These are phyloP conservation scores for Tenthredo livida DNA, from an alignment of 2,888 invertebrate genomes.

Conservation along the genomic window DNA sequence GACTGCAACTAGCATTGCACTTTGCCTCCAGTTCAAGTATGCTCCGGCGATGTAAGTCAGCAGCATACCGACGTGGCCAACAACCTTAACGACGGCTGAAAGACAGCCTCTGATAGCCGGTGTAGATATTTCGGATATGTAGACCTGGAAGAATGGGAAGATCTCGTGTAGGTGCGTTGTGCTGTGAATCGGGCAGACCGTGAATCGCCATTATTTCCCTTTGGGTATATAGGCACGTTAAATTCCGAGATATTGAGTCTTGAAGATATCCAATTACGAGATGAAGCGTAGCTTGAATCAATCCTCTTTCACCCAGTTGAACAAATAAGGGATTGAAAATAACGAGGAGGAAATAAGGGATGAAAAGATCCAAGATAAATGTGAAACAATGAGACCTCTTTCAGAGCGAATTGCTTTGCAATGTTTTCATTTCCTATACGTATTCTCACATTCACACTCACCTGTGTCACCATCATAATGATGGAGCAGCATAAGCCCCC, in stretches of 20 bases:
- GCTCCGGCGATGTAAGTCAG: slow-evolving; percentile 92
- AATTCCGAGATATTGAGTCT: not conserved
- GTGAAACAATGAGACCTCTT: not conserved
- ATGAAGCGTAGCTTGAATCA: not conserved
- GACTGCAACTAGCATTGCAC: slow-evolving; percentile 89
- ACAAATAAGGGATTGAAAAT: slow-evolving; percentile 23
- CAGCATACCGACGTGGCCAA: slow-evolving; percentile 91
- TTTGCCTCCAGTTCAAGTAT: slow-evolving; percentile 90
- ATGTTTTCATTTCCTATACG: not conserved
- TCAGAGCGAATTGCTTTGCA: not conserved
- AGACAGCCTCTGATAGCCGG: slow-evolving; percentile 92
- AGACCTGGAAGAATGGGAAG: slow-evolving; percentile 82
- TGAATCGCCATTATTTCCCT: not conserved
- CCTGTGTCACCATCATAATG: slow-evolving; percentile 88
- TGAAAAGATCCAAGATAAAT: slow-evolving; percentile 15
- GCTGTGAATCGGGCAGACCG: no score
- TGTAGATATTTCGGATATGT: slow-evolving; percentile 94
- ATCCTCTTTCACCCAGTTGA: not conserved
- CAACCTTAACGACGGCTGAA: slow-evolving; percentile 92
- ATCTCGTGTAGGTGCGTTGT: not conserved
- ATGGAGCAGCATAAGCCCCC: slow-evolving; percentile 91
- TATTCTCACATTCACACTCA: slow-evolving; percentile 69
- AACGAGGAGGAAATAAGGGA: not conserved
- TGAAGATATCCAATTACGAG: slow-evolving; percentile 11
- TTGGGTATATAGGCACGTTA: not conserved